phyloP scores from a whole-genome alignment of 1,140 invertebrate genomes.

The Drosophila equinoxialis region DNA sequence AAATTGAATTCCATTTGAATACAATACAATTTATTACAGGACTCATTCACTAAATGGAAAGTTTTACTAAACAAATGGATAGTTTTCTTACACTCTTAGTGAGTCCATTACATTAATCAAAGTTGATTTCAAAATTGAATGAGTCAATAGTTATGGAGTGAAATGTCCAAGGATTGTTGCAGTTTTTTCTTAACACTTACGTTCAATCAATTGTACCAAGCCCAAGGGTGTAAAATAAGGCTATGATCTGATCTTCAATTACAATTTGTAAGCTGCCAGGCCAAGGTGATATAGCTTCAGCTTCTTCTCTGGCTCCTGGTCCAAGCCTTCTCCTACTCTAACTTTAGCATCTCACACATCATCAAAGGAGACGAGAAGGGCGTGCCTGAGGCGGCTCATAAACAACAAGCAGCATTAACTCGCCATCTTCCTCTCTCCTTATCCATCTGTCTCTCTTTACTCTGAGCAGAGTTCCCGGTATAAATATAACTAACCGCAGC shows the following conservation, averaged over 20 bases:
- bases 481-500: slow-evolving; percentile 64
- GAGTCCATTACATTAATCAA: too few species aligned
- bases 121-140: too few species aligned
- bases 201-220: background rate
- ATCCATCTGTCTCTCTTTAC: slow-evolving; percentile 40
- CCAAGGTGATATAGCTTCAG: background rate
- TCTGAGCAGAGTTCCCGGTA: slow-evolving; percentile 61
- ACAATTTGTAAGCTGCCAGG: background rate
- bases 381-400: slow-evolving; percentile 67
- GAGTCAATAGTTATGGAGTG: too few species aligned
- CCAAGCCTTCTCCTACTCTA: background rate
- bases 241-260: background rate
- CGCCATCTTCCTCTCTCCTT: background rate
- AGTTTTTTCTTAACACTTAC: background rate
- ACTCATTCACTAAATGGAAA: slow-evolving; percentile 23
- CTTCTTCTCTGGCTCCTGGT: background rate
- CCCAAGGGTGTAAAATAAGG: background rate
- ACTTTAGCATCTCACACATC: slow-evolving; percentile 17
- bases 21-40: background rate
- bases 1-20: slow-evolving; percentile 16
- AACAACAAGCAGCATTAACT: slow-evolving; percentile 43
- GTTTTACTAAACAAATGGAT: too few species aligned
- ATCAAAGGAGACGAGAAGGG: slow-evolving; percentile 50
- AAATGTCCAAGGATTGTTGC: too few species aligned
- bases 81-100: too few species aligned